Base-by-base conservation (phyloP, 2,888 invertebrate species). In the Nemapogon koenigi region DNA sequence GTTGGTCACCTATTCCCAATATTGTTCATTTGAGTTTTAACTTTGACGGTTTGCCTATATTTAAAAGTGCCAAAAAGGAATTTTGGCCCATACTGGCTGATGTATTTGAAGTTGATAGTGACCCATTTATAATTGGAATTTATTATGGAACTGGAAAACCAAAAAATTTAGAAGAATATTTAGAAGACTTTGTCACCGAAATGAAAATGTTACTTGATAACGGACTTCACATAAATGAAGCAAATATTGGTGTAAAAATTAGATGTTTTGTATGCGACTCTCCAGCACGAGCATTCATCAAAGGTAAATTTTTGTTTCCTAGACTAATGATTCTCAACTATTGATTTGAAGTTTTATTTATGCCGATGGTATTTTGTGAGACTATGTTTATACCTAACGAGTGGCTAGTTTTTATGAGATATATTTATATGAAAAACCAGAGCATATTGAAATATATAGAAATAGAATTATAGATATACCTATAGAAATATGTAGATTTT, bases 81-180 rank as follows among this genome's bases (percentile, higher is more conserved):
- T 36, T 41, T 37, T 41, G 36, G 39, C 41, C 39, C 6, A 41
- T 41, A 28, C 22, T 41, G 8, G 33, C 35, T 14, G 36, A 31
- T 26, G 11, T 37, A 4, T 31, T 15, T 31, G 37, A 40, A 26
- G 28, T 31, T 18, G 2, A 25, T 10, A 2, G 25, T 2, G 15
- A 15, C 10, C 38, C 38, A 2, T 32, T 32, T 16, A 30, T 32
- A 10, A 32, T 38, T 32, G 38, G 40, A 3, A 40, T 36, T 16
- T 40, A 40, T 36, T 36, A 13, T 29, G 35, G 39, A 26, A 16
- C 15, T 15, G 22, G 8, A 37, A 37, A 19, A 27, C 37, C 17
- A 29, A 37, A 19, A 37, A 10, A 17, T 29, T 29, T 15, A n/a
- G n/a, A n/a, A n/a, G 14, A 29, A 19, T 37, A 29, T 37, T 37